Conservation (phyloP, 2,797 vertebrate species). For the Pyrocephalus nanus region DNA sequence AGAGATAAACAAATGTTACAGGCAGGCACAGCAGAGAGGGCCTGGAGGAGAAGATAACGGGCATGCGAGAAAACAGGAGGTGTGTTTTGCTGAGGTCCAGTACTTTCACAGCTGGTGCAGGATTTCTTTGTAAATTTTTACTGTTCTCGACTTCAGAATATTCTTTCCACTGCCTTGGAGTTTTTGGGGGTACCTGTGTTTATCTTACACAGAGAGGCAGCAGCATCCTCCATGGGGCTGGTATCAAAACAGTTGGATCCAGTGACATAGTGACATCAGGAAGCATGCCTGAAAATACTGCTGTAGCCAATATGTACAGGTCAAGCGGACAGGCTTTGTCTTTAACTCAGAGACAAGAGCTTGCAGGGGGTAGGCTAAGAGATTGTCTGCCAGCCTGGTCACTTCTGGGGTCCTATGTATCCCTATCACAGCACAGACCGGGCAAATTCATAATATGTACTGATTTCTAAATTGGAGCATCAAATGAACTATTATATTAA, state of each 20-base stretch:
- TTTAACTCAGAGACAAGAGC: not conserved
- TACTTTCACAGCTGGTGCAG: too few species aligned
- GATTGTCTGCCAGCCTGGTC: rapidly evolving
- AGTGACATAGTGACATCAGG: not conserved
- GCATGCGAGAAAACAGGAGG: too few species aligned
- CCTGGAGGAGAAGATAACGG: too few species aligned
- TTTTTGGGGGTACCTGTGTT: too few species aligned
- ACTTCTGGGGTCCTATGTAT: not conserved
- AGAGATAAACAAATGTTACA: too few species aligned
- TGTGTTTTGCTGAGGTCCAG: too few species aligned
- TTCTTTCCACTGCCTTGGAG: too few species aligned
- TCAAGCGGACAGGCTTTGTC: not conserved
- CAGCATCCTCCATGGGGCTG: not conserved
- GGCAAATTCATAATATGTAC: not conserved
- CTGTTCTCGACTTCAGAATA: too few species aligned
- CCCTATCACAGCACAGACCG: not conserved
- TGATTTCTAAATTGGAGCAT: not conserved
- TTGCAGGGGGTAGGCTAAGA: not conserved
- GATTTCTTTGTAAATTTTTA: too few species aligned
- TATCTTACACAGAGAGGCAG: too few species aligned
- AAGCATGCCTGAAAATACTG: not conserved
- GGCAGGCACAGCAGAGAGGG: too few species aligned
- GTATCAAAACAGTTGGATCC: not conserved
- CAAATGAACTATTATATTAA: not conserved
- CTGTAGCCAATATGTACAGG: not conserved